Base-by-base conservation (phyloP, 2,797 vertebrate species). In the Gymnocypris eckloni region DNA sequence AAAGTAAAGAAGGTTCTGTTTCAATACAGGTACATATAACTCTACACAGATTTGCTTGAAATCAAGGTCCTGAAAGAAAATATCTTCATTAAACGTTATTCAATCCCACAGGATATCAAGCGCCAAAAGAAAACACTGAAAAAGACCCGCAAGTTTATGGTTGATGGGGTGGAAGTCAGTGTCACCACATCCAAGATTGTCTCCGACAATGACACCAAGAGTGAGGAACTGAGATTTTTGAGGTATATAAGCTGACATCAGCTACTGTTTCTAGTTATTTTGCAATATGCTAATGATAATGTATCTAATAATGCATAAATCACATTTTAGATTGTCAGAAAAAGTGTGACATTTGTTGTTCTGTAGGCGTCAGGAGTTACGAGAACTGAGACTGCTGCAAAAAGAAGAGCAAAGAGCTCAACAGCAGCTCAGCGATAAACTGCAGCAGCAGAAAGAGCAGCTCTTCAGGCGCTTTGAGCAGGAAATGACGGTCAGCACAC, bases 171-270 rank as follows among this genome's bases (percentile, higher is more conserved):
- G 88, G 98, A 99, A 95, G 98, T 99, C 89, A 99, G 98, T 79
- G 98, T 99, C 83, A 99, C 98, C 11, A 99, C 98, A 0, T 99
- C 98, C 10, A 99, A 99, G 95, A 99, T 99, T 86, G 96, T 99
- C 88, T 97, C 97, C 0, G 98, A 99, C 79, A 98, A 96, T 88
- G 98, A 99, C 90, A 95, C 96, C 45, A 99, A 98, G 95, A 98
- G 95, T 10, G 98, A 99, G 92, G 98, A 99, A 91, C 94, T 99
- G 95, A 90, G 98, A 86, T 99, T 98, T 92, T 93, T 99, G 86
- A 96, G 98, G 98, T 98, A 93, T 18, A 28, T 59, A 54, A 72
- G 28, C 25, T 80, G 41, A 81, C 15, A 37, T 66, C 41, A 52
- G 6, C 39, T 66, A 41, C 39, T 43, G 13, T 75, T 72, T 33